phyloP scores from a whole-genome alignment of 2,888 invertebrate species.

The Tinea trinotella region DNA sequence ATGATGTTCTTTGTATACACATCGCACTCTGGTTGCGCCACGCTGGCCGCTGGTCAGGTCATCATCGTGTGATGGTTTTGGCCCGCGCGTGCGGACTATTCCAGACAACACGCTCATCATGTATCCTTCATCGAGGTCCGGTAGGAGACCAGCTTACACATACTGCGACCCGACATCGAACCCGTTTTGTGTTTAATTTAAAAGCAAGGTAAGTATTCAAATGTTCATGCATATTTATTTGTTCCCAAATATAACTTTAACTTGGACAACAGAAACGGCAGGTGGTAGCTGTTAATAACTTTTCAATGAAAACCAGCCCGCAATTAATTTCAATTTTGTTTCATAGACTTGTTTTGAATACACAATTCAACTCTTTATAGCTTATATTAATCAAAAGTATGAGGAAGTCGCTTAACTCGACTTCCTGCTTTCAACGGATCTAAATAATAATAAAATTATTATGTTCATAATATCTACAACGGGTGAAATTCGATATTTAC shows the following conservation, averaged over 20 bases:
- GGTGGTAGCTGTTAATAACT: slow-evolving; percentile 46
- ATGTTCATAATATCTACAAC: background rate
- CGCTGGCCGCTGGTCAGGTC: no score
- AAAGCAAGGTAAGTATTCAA: no score
- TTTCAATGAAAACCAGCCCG: slow-evolving; percentile 38
- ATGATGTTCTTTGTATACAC: no score
- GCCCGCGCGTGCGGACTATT: no score
- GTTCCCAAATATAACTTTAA: slow-evolving; percentile 28
- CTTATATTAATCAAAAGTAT: background rate
- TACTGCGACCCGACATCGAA: no score
- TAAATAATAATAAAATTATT: background rate
- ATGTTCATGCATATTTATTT: slow-evolving; percentile 19
- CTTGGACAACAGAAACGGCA: slow-evolving; percentile 26
- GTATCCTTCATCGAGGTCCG: no score
- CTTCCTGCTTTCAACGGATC: background rate
- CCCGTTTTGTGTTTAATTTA: no score
- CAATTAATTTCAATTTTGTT: slow-evolving; percentile 49
- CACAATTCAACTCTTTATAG: background rate
- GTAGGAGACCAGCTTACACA: no score
- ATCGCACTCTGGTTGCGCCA: no score
- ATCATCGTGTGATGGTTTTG: no score
- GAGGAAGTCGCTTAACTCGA: background rate
- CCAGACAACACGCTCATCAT: no score
- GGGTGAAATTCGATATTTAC: background rate
- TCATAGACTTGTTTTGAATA: slow-evolving; percentile 15